Conservation (phyloP, 2,888 invertebrate genomes). For the Caenorhabditis doughertyi region DNA sequence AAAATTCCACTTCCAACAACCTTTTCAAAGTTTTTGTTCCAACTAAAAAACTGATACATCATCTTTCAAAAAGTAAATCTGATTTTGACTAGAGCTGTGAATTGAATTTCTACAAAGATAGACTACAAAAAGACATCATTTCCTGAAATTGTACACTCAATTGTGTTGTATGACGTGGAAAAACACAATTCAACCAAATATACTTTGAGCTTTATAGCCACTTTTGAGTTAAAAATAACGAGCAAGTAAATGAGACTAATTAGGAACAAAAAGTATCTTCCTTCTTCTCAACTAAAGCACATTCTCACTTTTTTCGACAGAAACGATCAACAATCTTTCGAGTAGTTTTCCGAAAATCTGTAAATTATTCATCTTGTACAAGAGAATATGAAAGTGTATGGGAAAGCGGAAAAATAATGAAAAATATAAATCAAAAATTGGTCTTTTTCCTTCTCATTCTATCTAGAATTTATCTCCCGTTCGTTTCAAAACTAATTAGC, state of each 20-base stretch:
- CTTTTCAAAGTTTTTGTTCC: conserved; percentile 10
- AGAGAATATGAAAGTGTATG: neutral
- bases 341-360: neutral
- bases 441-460: neutral
- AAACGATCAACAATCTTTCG: neutral
- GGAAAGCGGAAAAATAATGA: neutral
- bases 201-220: neutral
- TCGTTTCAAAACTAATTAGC: conserved; percentile 27
- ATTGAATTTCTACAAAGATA: conserved; percentile 15
- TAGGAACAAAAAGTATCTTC: conserved; percentile 20
- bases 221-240: conserved; percentile 10
- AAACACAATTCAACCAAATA: conserved; percentile 13
- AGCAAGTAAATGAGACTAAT: conserved; percentile 43
- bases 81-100: conserved; percentile 10
- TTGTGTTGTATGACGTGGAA: neutral
- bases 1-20: conserved; percentile 30
- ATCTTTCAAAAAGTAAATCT: neutral
- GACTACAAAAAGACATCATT: conserved; percentile 25
- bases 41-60: neutral
- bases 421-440: neutral
- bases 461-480: neutral
- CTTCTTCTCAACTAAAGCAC: conserved; percentile 11
- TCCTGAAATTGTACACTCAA: neutral
- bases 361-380: neutral
- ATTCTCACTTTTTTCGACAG: neutral